phyloP scores from a whole-genome alignment of 2,113 vertebrate genomes.

The Seriola rivoliana region DNA sequence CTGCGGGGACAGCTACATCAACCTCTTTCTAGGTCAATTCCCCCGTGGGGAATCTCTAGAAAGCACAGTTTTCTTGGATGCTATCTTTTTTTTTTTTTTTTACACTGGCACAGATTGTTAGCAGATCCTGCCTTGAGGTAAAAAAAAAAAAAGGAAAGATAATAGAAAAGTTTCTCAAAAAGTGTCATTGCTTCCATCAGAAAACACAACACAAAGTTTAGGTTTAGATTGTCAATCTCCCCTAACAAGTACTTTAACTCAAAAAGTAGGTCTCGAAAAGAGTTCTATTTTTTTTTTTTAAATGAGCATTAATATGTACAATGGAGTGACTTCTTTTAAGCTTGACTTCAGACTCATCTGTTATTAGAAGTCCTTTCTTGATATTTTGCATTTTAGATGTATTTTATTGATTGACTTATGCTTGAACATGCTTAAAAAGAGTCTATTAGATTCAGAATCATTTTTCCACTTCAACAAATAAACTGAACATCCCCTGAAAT shows the following conservation, averaged over 20 bases:
- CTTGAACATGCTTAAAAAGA: neutral
- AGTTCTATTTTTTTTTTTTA: neutral
- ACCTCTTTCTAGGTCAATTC: conserved; percentile 56
- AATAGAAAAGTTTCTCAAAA: conserved; percentile 23
- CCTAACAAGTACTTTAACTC: neutral
- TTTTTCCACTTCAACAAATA: neutral
- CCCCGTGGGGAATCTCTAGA: conserved; percentile 38
- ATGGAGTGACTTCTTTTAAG: neutral
- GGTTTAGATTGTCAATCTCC: neutral
- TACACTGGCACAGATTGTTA: conserved; percentile 32
- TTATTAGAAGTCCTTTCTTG: neutral
- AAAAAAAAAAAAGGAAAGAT: conserved; percentile 18
- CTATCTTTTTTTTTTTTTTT: conserved; percentile 56
- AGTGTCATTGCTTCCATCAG: conserved; percentile 10
- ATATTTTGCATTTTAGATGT: neutral
- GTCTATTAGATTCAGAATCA: too few species aligned
- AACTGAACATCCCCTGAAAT: neutral
- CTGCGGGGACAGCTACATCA: conserved; percentile 33
- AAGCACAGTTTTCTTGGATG: conserved; percentile 45
- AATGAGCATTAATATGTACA: neutral
- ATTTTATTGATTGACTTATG: neutral
- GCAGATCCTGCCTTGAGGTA: conserved; percentile 37
- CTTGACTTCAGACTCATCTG: neutral
- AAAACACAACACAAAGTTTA: conserved; percentile 14
- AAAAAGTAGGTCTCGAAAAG: neutral